Evolutionary conservation across 2,888 invertebrate genomes (phyloP).

Genomic region (Dolomedes plantarius): DNA sequence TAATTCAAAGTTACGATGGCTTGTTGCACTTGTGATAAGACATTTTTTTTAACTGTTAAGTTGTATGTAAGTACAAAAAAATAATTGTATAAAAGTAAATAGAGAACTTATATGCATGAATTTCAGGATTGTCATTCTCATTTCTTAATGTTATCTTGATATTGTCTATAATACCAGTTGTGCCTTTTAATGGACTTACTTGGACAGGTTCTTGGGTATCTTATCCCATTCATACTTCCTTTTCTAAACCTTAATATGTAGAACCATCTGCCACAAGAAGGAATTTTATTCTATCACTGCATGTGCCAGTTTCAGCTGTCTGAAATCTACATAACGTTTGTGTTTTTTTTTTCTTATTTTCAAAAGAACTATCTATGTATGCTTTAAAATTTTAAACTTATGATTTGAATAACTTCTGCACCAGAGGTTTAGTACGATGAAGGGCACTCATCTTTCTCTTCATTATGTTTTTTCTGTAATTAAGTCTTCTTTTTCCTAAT

Average conservation of each 20-base stretch:
- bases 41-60: not conserved
- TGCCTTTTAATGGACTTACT: constrained; percentile 44
- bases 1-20: not conserved
- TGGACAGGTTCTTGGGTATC: constrained; percentile 34
- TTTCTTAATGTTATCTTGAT: not conserved
- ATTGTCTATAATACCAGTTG: constrained; percentile 45
- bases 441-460: too few species aligned
- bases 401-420: too few species aligned
- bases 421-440: too few species aligned
- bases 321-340: too few species aligned
- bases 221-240: constrained; percentile 21
- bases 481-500: too few species aligned
- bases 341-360: too few species aligned
- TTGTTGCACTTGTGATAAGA: constrained; percentile 5
- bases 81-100: not conserved
- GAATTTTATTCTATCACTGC: not conserved
- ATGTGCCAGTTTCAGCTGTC: not conserved
- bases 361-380: too few species aligned
- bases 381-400: too few species aligned
- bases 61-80: not conserved
- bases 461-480: too few species aligned
- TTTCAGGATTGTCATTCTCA: constrained; percentile 5
- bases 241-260: constrained; percentile 7
- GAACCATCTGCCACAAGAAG: constrained; percentile 30
- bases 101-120: not conserved